Conservation (phyloP, 2,888 invertebrate species). For the Myopa testacea region DNA sequence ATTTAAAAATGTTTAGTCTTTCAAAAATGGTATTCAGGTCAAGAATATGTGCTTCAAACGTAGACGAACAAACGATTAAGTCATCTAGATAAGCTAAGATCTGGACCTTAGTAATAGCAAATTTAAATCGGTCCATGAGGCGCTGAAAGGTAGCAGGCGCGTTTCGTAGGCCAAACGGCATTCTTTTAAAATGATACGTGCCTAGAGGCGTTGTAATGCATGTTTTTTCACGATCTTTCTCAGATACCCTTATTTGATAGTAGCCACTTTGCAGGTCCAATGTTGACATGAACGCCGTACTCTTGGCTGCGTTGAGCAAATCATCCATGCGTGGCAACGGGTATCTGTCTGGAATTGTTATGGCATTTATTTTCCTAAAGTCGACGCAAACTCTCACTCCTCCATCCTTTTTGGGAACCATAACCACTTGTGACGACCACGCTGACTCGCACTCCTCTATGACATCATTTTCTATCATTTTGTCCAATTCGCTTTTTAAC, state of each 20-base stretch:
- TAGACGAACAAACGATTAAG: slow-evolving; percentile 51
- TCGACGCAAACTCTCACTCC: slow-evolving; percentile 58
- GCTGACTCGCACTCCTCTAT: slow-evolving; percentile 49
- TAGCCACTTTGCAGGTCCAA: slow-evolving; percentile 62
- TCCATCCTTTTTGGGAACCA: slow-evolving; percentile 47
- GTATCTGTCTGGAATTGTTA: slow-evolving; percentile 56
- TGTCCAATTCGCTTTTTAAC: slow-evolving; percentile 17
- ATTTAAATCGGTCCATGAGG: slow-evolving; percentile 54
- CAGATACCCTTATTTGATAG: slow-evolving; percentile 39
- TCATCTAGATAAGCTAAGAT: slow-evolving; percentile 56
- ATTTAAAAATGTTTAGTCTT: not conserved
- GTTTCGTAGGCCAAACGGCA: slow-evolving; percentile 60
- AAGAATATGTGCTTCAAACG: slow-evolving; percentile 51
- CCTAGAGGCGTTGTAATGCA: slow-evolving; percentile 60
- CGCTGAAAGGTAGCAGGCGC: slow-evolving; percentile 57
- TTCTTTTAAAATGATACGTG: slow-evolving; percentile 55
- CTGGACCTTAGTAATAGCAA: slow-evolving; percentile 41
- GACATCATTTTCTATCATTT: slow-evolving; percentile 2
- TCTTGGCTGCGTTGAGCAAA: slow-evolving; percentile 57
- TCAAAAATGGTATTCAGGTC: slow-evolving; percentile 52
- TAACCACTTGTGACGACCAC: slow-evolving; percentile 41
- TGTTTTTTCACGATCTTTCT: slow-evolving; percentile 56
- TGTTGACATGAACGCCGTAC: slow-evolving; percentile 54
- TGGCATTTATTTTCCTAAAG: slow-evolving; percentile 55
- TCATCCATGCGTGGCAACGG: slow-evolving; percentile 48